Base-by-base conservation (phyloP, 1,140 invertebrate species). In the Theocolax elegans region DNA sequence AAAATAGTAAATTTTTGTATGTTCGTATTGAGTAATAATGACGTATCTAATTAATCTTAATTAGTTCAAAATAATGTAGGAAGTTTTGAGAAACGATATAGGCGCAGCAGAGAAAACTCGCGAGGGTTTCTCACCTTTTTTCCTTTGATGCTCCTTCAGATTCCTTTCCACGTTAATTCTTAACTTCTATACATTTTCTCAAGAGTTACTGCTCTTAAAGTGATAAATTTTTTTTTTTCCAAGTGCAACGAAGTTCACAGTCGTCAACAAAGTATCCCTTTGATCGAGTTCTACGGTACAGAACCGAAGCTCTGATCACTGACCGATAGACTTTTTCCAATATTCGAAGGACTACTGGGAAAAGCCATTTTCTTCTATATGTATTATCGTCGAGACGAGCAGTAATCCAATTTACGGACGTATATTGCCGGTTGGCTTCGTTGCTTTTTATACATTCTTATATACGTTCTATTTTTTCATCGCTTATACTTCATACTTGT, bases 321-420 rank as follows among this genome's bases (percentile, higher is more conserved):
- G 51, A 38, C 40, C 38, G 38, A 66, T 66, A 15, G 35, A 19
- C 19, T 49, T 0, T 31, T 13, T 29, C 59, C 35, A 10, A 19
- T 25, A 40, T 42, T 1, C 8, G 7, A 17, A 12, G 29, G 29
- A 15, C 15, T 49, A 9, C n/a, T 1, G 19, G 49, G 25, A 31
- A 66, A 31, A 46, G 12, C 12, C 19, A 42, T 65, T 54, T 65
- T 67, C n/a, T n/a, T n/a, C 40, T 58, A 19, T 58, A 4, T 4
- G 25, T 4, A 59, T 58, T 48, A 58, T 42, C 2, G 17, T 17
- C 13, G 2, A 29, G 38, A 25, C 1, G 38, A 48, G 27, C 31
- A 10, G 4, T 67, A 59, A 59, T 59, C 40, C 40, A 59, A 67
- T 67, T 67, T 67, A 58, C 31, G 12, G 19, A 13, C 13, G 23